phyloP scores from a whole-genome alignment of 2,113 vertebrate species.

The Macaca fascicularis region DNA sequence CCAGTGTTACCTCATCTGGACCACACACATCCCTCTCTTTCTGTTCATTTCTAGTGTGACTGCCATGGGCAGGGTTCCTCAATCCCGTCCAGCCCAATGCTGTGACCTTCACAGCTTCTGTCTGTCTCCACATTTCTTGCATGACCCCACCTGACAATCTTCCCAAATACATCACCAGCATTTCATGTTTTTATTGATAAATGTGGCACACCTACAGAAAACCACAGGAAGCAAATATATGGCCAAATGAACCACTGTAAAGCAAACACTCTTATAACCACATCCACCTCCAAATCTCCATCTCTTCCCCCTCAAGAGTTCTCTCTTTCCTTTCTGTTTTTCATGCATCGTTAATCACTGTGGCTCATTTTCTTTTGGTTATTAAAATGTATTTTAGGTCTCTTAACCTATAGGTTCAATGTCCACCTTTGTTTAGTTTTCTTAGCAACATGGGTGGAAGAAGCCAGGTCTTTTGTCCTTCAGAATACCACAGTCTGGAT shows the following conservation, averaged over 20 bases:
- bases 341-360: not conserved
- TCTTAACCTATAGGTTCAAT: not conserved
- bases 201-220: not conserved
- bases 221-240: too few relatives aligned
- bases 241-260: too few relatives aligned
- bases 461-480: not conserved
- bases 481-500: not conserved
- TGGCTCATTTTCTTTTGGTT: too few relatives aligned
- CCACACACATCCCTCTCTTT: not conserved
- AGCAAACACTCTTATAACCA: not conserved
- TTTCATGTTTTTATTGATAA: not conserved
- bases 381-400: not conserved
- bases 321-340: not conserved
- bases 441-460: not conserved
- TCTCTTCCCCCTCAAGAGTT: not conserved
- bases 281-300: not conserved
- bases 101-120: not conserved
- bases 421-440: not conserved
- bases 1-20: too few relatives aligned
- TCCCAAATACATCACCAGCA: not conserved
- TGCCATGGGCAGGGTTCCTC: rapidly evolving
- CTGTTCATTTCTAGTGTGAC: too few relatives aligned
- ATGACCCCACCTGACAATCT: not conserved
- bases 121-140: too few relatives aligned
- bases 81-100: not conserved